These are phyloP conservation scores for Lerista edwardsae DNA, from an alignment of 2,797 vertebrate genomes.

Conservation along the genomic window DNA sequence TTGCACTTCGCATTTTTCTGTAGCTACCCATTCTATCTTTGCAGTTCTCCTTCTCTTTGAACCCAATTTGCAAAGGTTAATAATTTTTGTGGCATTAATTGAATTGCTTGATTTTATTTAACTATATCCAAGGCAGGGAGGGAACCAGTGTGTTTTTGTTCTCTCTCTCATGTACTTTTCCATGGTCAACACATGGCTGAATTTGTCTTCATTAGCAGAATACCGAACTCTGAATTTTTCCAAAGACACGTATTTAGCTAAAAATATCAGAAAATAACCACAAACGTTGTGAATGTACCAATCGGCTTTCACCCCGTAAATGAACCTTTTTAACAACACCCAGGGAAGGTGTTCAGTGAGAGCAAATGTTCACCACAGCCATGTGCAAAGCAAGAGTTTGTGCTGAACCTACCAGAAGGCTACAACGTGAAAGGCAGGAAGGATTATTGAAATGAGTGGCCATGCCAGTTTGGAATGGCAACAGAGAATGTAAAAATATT, in stretches of 20 bases:
- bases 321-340: conserved; percentile 69
- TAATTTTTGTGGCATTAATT: neutral
- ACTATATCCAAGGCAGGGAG: neutral
- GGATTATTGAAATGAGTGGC: conserved; percentile 73
- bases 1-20: neutral
- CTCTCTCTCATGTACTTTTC: conserved; percentile 13
- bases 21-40: neutral
- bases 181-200: conserved; percentile 58
- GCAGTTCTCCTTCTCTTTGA: neutral
- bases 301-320: conserved; percentile 80
- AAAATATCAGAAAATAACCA: conserved; percentile 77
- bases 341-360: conserved; percentile 76
- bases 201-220: conserved; percentile 71
- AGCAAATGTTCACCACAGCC: conserved; percentile 72
- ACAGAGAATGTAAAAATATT: conserved; percentile 76
- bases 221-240: conserved; percentile 72
- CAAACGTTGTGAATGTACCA: conserved; percentile 79
- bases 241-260: conserved; percentile 71
- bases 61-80: neutral
- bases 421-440: conserved; percentile 78
- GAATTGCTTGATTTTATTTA: neutral
- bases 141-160: neutral
- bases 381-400: conserved; percentile 72
- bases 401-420: conserved; percentile 76
- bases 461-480: conserved; percentile 73